phyloP scores from a whole-genome alignment of 2,888 invertebrate species.

The Pherbina coryleti region DNA sequence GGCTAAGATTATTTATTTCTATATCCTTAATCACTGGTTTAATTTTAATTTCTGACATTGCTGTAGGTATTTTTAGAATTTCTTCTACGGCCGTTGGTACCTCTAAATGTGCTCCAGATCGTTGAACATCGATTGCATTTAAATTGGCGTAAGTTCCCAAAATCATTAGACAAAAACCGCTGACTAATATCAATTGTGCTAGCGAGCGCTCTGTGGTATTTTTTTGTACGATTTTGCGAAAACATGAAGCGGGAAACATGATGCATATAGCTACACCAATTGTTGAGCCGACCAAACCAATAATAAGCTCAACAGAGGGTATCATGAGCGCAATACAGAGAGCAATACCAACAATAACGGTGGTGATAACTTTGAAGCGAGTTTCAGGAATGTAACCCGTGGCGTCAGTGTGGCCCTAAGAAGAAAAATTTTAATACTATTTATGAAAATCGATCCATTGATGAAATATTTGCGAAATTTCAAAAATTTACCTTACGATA shows the following conservation, averaged over 20 bases:
- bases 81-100: slow-evolving; percentile 37
- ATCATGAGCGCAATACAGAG: slow-evolving; percentile 86
- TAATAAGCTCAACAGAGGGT: slow-evolving; percentile 93
- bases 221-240: slow-evolving; percentile 85
- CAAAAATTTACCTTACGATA: slow-evolving; percentile 79
- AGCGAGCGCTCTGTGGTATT: slow-evolving; percentile 85
- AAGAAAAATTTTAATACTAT: slow-evolving; percentile 5
- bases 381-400: slow-evolving; percentile 84
- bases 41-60: slow-evolving; percentile 42
- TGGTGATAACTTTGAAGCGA: slow-evolving; percentile 86
- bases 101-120: slow-evolving; percentile 64
- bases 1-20: not conserved
- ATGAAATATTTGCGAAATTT: not conserved
- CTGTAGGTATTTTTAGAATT: slow-evolving; percentile 47
- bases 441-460: not conserved
- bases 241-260: slow-evolving; percentile 92
- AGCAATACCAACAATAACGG: slow-evolving; percentile 81
- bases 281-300: slow-evolving; percentile 94
- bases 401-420: slow-evolving; percentile 78
- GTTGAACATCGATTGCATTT: slow-evolving; percentile 78
- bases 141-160: slow-evolving; percentile 92
- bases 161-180: slow-evolving; percentile 90
- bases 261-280: slow-evolving; percentile 94
- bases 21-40: not conserved
- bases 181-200: slow-evolving; percentile 85